Conservation (phyloP, 2,888 invertebrate species). For the Trachelus iudaicus region DNA sequence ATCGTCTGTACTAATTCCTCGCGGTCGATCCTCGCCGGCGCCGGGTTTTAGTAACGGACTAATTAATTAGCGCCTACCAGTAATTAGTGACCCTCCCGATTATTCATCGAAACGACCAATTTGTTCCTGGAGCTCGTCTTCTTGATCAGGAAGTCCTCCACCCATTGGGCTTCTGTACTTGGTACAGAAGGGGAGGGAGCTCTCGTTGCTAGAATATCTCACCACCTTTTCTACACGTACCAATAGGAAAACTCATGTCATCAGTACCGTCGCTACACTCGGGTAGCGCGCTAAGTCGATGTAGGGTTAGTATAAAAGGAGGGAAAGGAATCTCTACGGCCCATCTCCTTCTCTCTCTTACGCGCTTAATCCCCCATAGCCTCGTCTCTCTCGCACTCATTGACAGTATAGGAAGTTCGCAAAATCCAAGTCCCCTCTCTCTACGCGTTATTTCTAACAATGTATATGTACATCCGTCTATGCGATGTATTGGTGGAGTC, state of each 20-base stretch:
- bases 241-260: not conserved
- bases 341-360: not conserved
- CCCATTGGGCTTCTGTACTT: not conserved
- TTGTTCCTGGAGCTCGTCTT: conserved; percentile 7
- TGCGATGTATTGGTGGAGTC: not conserved
- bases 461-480: not conserved
- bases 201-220: not conserved
- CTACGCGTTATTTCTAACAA: not conserved
- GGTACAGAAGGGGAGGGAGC: too few relatives aligned
- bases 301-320: not conserved
- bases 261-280: not conserved
- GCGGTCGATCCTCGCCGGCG: not conserved
- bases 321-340: not conserved
- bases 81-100: conserved; percentile 43
- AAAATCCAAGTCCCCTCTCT: not conserved
- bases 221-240: not conserved
- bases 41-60: conserved; percentile 41
- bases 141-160: not conserved
- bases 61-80: conserved; percentile 46
- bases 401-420: not conserved
- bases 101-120: conserved; percentile 36
- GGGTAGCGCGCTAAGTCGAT: not conserved
- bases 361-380: not conserved
- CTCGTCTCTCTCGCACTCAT: not conserved
- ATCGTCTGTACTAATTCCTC: not conserved